Evolutionary conservation across 2,888 invertebrate species (phyloP).

Genomic region (Cheilosia grossa): DNA sequence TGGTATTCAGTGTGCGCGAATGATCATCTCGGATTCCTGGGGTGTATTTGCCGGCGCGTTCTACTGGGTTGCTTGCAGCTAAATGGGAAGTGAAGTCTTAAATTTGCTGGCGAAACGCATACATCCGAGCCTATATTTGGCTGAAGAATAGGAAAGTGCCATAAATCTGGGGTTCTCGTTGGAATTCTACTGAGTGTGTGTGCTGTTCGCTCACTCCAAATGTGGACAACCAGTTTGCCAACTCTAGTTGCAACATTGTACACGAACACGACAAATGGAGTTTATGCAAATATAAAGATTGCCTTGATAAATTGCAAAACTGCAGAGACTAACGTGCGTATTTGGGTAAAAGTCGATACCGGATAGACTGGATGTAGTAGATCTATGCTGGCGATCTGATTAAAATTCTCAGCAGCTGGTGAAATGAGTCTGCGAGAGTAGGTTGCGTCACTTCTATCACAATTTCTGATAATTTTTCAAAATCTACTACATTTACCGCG

Average conservation of each 20-base stretch:
- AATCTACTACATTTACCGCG: too few relatives aligned
- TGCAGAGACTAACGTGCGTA: neutral
- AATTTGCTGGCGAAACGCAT: neutral
- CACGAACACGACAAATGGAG: neutral
- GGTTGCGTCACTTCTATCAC: too few relatives aligned
- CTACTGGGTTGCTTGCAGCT: conserved; percentile 13
- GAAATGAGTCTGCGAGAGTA: too few relatives aligned
- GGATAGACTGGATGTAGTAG: too few relatives aligned
- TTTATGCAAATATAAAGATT: conserved; percentile 18
- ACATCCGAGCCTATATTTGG: too few relatives aligned
- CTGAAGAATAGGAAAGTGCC: neutral
- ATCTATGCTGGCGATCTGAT: too few relatives aligned
- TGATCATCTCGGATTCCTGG: conserved; percentile 15
- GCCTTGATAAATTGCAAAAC: conserved; percentile 6
- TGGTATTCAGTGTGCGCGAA: conserved; percentile 11
- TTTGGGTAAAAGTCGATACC: neutral
- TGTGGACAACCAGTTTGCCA: conserved; percentile 5
- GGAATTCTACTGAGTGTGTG: neutral
- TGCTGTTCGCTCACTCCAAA: neutral
- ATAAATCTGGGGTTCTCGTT: conserved; percentile 14
- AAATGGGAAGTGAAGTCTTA: conserved; percentile 13
- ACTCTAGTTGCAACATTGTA: conserved; percentile 16
- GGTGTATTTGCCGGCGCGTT: neutral
- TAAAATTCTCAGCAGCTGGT: too few relatives aligned
- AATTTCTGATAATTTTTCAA: too few relatives aligned